phyloP scores from a whole-genome alignment of 1,140 invertebrate genomes.

The Frieseomelitta varia region DNA sequence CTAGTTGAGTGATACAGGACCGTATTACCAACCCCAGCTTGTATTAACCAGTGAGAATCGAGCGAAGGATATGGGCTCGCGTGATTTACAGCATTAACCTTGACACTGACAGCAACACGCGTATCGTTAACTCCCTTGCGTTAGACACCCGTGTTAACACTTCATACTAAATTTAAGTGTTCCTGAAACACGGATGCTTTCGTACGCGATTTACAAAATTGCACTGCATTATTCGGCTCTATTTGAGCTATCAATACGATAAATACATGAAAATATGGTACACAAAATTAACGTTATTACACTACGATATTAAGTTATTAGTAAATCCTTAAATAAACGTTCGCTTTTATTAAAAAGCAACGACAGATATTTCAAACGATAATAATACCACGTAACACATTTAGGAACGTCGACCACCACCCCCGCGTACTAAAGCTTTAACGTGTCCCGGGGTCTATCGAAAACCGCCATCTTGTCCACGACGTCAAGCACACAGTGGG shows the following conservation, averaged over 20 bases:
- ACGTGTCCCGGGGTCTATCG: constrained; percentile 32
- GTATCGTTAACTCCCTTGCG: background rate
- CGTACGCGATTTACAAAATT: background rate
- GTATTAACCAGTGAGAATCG: constrained; percentile 25
- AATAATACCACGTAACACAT: background rate
- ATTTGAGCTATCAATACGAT: background rate
- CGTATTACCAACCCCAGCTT: background rate
- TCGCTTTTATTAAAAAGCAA: background rate
- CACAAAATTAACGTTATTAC: background rate
- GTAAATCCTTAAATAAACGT: background rate
- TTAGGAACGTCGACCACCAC: constrained; percentile 26
- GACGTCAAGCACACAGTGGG: constrained; percentile 39
- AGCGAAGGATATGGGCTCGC: constrained; percentile 11
- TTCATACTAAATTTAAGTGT: constrained; percentile 3
- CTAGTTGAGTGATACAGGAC: constrained; percentile 45
- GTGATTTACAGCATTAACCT: constrained; percentile 56
- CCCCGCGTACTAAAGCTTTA: constrained; percentile 1
- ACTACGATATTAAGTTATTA: background rate
- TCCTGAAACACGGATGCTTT: background rate
- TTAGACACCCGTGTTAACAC: background rate
- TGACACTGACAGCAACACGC: constrained; percentile 30
- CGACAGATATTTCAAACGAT: background rate
- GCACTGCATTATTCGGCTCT: background rate
- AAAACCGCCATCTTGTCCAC: constrained; percentile 57
- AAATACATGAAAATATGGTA: background rate